Base-by-base conservation (phyloP, 2,888 invertebrate genomes). In the Chelonus formosanus region DNA sequence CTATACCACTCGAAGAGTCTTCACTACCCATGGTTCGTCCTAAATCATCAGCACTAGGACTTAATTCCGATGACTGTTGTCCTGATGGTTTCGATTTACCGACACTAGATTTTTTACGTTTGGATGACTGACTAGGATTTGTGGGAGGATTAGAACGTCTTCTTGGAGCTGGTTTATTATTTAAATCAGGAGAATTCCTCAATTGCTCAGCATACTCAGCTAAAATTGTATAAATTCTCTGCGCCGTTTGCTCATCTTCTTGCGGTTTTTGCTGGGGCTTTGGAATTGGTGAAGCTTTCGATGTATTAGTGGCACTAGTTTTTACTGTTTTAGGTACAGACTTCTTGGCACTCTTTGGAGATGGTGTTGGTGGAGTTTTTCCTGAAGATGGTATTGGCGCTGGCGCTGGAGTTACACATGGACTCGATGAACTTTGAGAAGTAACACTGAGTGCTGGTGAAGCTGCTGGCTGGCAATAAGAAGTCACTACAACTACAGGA, bases 181-280 rank as follows among this genome's bases (percentile, higher is more conserved):
- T 93, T 52, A 89, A 80, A 82, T 93, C 93, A 0, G 93, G 93
- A 0, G 92, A 92, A 77, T 92, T 93, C 73, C 92, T 87, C 52
- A 93, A 86, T 77, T 93, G 92, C 75, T 93, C 93, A 56, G 92
- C 92, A 80, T 93, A 93, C 78, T 93, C 91, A 0, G 92, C 92
- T 57, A 93, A 81, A 74, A 93, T 93, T 71, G 92, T 92, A 68
- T 92, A 89, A 74, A 93, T 93, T 72, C 92, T 86, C 77, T 92
- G 92, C 0, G 92, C 91, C 0, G 93, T 93, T 78, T 92, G 91
- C 77, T 92, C 92, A 75, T 93, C 93, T 85, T 93, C 93, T 71
- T 92, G 89, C 2, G 92, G 91, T 79, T 93, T 93, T 73, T 92
- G 92, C 67, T 88, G 87, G 3, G 88, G 88, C 78, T 89, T 89